A percentile compares a stretch with the other conserved stretches of the same genome.
Evolutionary conservation across 2,888 invertebrate genomes (phyloP).

Genomic region (Oscheius onirici): DNA sequence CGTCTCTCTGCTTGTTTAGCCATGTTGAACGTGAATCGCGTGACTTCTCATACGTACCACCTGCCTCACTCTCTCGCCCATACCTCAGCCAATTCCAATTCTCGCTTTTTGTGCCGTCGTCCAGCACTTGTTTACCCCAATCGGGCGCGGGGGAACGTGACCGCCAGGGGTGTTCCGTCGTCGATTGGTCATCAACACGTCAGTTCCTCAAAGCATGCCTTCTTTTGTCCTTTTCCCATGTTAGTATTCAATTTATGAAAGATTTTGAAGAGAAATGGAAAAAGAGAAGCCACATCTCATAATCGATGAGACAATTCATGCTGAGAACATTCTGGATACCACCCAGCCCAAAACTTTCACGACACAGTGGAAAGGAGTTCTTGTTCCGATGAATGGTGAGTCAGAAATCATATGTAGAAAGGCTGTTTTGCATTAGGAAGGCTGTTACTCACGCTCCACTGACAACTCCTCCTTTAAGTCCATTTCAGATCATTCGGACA

Average conservation of each 20-base stretch:
- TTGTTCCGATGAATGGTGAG: conserved; percentile 36
- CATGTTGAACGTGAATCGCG: neutral
- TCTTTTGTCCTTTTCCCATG: neutral
- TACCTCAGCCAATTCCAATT: neutral
- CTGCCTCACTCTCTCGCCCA: neutral
- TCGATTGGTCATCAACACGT: neutral
- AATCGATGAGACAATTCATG: conserved; percentile 11
- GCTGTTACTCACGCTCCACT: too few relatives aligned
- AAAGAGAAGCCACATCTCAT: neutral
- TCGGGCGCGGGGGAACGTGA: neutral
- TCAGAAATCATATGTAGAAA: neutral
- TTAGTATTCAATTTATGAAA: too few relatives aligned
- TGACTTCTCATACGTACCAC: neutral
- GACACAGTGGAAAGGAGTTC: conserved; percentile 31
- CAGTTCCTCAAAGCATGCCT: neutral
- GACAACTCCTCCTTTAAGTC: too few relatives aligned
- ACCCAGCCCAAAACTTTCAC: neutral
- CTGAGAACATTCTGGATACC: neutral
- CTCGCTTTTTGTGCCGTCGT: conserved; percentile 2
- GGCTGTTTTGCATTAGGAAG: neutral
- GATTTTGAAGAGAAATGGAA: neutral
- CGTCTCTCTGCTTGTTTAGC: conserved; percentile 3
- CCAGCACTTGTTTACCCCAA: conserved; percentile 2
- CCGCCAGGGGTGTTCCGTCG: conserved; percentile 2
- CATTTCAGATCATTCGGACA: conserved; percentile 34